These are phyloP conservation scores for Sitophilus oryzae DNA, from an alignment of 1,140 invertebrate species.

Conservation along the genomic window DNA sequence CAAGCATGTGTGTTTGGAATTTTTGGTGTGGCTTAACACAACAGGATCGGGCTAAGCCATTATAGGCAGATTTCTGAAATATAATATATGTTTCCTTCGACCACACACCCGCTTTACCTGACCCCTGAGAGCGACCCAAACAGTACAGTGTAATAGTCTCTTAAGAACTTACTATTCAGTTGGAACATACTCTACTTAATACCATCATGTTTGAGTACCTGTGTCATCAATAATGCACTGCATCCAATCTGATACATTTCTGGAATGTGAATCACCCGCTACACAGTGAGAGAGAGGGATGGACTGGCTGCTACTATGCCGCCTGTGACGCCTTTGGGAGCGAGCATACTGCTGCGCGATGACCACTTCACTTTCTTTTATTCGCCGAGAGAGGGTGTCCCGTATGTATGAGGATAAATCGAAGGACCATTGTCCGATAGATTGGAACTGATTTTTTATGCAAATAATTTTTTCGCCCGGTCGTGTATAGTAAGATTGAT, in stretches of 20 bases:
- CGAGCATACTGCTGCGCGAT: conserved; percentile 7
- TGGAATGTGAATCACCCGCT: conserved; percentile 37
- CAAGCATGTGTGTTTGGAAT: no score
- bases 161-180: conserved; percentile 4
- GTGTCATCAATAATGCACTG: conserved; percentile 43
- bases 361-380: conserved; percentile 25
- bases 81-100: no score
- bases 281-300: conserved; percentile 15
- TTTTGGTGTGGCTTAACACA: no score
- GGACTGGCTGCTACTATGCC: no score
- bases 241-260: conserved; percentile 38
- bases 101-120: no score
- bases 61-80: no score
- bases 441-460: background rate
- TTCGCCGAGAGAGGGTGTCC: conserved; percentile 23
- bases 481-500: no score
- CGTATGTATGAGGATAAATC: conserved; percentile 14
- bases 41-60: no score
- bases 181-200: conserved; percentile 20
- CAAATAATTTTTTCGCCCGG: background rate
- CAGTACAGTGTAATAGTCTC: no score
- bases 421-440: background rate
- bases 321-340: no score
- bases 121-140: no score
- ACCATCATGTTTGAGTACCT: conserved; percentile 37